These are phyloP conservation scores for cattle (Bos taurus) DNA, from an alignment of 2,113 vertebrate genomes.

Conservation along the genomic window ARS-UCD2.0 NC_037335.1:19448001-19448500, in stretches of 20 bases:
- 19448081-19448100: neutral
- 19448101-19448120: neutral
- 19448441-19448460: neutral
- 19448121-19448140: neutral
- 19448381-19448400: neutral
- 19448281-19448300: neutral
- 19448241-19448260: neutral
- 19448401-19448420: neutral
- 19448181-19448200: neutral
- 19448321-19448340: neutral
- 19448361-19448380: neutral
- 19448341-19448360: neutral
- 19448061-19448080: neutral
- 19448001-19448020: slow-evolving; percentile 31
- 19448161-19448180: neutral
- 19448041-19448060: neutral
- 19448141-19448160: neutral
- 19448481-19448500: slow-evolving; percentile 44
- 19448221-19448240: neutral
- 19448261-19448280: neutral
- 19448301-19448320: neutral
- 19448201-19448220: neutral
- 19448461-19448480: slow-evolving; percentile 24
- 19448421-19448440: slow-evolving; percentile 28
- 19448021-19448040: slow-evolving; percentile 53